phyloP scores from a whole-genome alignment of 1,140 invertebrate species.

The Cydia pomonella region DNA sequence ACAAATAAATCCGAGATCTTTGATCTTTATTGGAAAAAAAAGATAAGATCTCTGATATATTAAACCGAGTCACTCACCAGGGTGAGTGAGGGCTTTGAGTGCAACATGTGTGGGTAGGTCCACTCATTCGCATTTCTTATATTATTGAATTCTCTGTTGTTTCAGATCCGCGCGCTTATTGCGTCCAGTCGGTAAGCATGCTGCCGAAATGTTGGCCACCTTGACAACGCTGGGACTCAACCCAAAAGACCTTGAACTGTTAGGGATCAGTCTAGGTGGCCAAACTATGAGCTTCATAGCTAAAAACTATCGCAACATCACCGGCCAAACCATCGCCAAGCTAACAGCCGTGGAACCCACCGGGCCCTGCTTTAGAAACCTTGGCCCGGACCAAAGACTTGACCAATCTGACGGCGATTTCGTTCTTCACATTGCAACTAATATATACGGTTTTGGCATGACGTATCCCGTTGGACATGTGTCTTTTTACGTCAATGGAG shows the following conservation, averaged over 20 bases:
- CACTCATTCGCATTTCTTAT: too few species aligned
- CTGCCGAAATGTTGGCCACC: background rate
- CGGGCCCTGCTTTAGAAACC: background rate
- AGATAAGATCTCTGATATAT: too few species aligned
- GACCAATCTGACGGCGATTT: background rate
- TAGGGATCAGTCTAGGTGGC: background rate
- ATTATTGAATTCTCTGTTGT: background rate
- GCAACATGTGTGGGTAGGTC: too few species aligned
- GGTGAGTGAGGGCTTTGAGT: too few species aligned
- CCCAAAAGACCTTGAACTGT: background rate
- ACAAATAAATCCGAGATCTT: too few species aligned
- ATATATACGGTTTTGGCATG: background rate
- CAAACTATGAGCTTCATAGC: background rate
- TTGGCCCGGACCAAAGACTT: background rate
- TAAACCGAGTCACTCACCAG: too few species aligned
- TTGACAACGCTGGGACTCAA: background rate
- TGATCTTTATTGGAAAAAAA: too few species aligned
- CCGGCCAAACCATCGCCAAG: background rate
- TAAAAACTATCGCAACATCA: slow-evolving; percentile 1
- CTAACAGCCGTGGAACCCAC: background rate
- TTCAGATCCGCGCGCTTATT: background rate
- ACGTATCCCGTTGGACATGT: background rate
- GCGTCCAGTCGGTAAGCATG: background rate
- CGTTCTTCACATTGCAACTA: background rate
- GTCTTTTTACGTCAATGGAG: background rate